Base-by-base conservation (phyloP, 2,888 invertebrate species). In the Didymodactylos carnosus region DNA sequence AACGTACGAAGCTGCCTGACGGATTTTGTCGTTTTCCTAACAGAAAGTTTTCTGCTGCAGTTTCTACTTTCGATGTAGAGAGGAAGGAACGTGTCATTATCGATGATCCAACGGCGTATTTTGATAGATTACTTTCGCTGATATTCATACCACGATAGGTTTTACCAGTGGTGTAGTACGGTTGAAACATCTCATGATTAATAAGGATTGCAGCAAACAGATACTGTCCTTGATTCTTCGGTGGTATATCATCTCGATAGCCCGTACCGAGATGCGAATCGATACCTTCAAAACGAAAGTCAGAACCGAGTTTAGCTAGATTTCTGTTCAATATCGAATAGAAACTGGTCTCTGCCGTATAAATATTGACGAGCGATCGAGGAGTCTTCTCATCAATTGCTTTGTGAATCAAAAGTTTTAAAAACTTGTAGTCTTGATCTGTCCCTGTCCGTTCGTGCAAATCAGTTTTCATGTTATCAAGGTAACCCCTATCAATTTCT, bases 111-210 rank as follows among this genome's bases (percentile, higher is more conserved):
- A 1, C n/a, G 16, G 3, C n/a, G 7, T 43, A 43, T 16, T 16
- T 1, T 5, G 1, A 19, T 6, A 43, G 19, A 1, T 43, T n/a
- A 1, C n/a, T n/a, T 16, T 1, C 1, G 5, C 19, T 2, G 5
- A 8, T 16, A 16, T 7, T 43, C 43, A 43, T 43, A 2, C 43
- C 19, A 43, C 43, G 43, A 7, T 43, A 43, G 8, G 7, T 43
- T 19, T 19, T 43, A 16, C 7, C 19, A 5, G 19, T 16, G 7
- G 4, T 4, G 8, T 43, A 43, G 7, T 19, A 43, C 3, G 19
- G 5, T 43, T 43, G 1, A 16, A 43, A 43, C 4, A 7, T 5
- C 3, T 16, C 5, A 16, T 43, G 19, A 43, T 43, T 11, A 43
- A 43, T 43, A 43, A 43, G 19, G 8, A 43, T 16, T 1, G 43